A percentile compares a stretch with the other conserved stretches of the same genome.
These are phyloP conservation scores for Dolomedes plantarius DNA, from an alignment of 2,888 invertebrate species.

Conservation along the genomic window DNA sequence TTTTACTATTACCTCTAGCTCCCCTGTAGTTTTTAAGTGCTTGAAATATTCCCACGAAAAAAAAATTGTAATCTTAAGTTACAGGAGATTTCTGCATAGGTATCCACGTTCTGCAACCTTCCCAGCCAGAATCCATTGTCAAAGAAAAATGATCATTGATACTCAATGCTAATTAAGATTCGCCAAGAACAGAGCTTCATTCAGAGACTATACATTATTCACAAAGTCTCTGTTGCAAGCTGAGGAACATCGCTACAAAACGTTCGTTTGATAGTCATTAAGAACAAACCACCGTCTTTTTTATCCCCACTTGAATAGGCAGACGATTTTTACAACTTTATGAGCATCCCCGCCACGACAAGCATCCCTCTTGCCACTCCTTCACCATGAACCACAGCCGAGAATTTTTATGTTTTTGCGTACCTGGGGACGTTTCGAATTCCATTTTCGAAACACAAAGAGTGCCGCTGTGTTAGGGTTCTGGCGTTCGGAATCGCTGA, in stretches of 20 bases:
- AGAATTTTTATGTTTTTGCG: background rate
- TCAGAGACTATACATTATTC: no score
- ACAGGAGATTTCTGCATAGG: no score
- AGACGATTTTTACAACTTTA: slow-evolving; percentile 13
- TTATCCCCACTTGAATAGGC: background rate
- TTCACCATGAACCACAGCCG: background rate
- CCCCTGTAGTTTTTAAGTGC: no score
- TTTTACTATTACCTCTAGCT: no score
- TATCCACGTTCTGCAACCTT: no score
- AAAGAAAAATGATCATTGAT: no score
- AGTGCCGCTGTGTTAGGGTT: background rate
- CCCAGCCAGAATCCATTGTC: no score
- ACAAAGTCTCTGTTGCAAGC: no score
- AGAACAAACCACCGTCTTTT: background rate
- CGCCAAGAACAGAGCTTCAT: no score
- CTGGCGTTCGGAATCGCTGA: background rate
- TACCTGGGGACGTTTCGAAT: slow-evolving; percentile 7
- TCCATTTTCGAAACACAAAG: background rate
- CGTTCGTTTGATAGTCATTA: background rate
- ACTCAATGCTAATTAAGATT: no score
- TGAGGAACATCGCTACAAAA: background rate
- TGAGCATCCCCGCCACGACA: background rate
- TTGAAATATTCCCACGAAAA: no score
- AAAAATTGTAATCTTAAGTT: no score
- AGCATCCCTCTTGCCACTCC: background rate